Percentiles rank a stretch among this genome's conserved stretches.
phyloP scores from a whole-genome alignment of 1,140 invertebrate species.

The Pseudomyrmex gracilis region DNA sequence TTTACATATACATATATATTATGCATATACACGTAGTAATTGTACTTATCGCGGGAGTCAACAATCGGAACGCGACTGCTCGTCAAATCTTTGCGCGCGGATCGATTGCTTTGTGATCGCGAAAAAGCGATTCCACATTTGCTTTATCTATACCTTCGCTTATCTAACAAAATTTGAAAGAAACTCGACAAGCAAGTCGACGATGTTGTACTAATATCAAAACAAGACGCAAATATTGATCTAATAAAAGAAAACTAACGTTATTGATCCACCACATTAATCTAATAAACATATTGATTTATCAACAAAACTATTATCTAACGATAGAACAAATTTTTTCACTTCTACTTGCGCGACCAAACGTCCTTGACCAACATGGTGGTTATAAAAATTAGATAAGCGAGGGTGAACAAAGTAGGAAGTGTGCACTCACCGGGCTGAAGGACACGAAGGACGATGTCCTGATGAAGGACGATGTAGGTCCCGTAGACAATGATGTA shows the following conservation, averaged over 20 bases:
- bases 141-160: not conserved
- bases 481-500: slow-evolving; percentile 39
- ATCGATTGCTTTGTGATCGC: not conserved
- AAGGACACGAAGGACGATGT: not conserved
- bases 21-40: not conserved
- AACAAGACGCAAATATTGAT: too few species aligned
- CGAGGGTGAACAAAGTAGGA: not conserved
- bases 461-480: not conserved
- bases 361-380: not conserved
- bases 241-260: too few species aligned
- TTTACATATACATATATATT: slow-evolving; percentile 43
- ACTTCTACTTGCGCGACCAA: too few species aligned
- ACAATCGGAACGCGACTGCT: not conserved
- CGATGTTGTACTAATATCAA: too few species aligned
- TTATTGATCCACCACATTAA: too few species aligned
- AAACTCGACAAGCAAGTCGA: too few species aligned
- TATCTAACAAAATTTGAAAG: not conserved
- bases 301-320: too few species aligned
- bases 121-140: not conserved
- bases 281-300: too few species aligned
- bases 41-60: not conserved
- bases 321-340: too few species aligned
- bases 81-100: not conserved
- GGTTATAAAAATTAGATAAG: not conserved
- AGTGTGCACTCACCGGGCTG: not conserved